Percentiles rank a stretch among this genome's conserved stretches.
Evolutionary conservation across 1,140 invertebrate genomes (phyloP).

Genomic region (Manduca sexta): DNA sequence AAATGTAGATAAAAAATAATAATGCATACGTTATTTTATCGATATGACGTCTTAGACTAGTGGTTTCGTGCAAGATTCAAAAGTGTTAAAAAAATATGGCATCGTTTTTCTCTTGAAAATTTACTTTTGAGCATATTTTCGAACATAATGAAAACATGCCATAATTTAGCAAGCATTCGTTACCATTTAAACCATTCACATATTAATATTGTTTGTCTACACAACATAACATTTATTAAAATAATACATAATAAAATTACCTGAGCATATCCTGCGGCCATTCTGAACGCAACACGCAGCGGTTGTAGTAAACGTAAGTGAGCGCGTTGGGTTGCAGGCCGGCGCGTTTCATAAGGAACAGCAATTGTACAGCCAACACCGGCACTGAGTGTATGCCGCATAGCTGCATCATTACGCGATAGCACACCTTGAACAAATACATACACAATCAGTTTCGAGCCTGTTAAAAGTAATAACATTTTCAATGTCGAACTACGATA

Average conservation of each 20-base stretch:
- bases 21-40: background rate
- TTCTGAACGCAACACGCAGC: conserved; percentile 91
- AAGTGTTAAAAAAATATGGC: too few species aligned
- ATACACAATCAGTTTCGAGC: too few species aligned
- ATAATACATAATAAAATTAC: too few species aligned
- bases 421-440: conserved; percentile 86
- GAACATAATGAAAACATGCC: too few species aligned
- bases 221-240: too few species aligned
- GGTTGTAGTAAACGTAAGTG: conserved; percentile 91
- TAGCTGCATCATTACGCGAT: conserved; percentile 98
- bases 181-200: too few species aligned
- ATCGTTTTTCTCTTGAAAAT: too few species aligned
- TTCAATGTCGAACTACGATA: too few species aligned
- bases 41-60: background rate
- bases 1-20: conserved; percentile 7
- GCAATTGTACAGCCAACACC: conserved; percentile 93
- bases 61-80: background rate
- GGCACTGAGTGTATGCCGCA: conserved; percentile 96
- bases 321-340: conserved; percentile 97
- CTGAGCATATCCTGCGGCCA: conserved; percentile 93
- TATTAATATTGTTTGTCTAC: too few species aligned
- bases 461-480: too few species aligned
- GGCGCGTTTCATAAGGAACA: conserved; percentile 96
- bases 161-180: too few species aligned
- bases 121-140: too few species aligned